These are phyloP conservation scores for Ophthalmotilapia sp. DNA, from an alignment of 2,113 vertebrate genomes.

Conservation along the genomic window DNA sequence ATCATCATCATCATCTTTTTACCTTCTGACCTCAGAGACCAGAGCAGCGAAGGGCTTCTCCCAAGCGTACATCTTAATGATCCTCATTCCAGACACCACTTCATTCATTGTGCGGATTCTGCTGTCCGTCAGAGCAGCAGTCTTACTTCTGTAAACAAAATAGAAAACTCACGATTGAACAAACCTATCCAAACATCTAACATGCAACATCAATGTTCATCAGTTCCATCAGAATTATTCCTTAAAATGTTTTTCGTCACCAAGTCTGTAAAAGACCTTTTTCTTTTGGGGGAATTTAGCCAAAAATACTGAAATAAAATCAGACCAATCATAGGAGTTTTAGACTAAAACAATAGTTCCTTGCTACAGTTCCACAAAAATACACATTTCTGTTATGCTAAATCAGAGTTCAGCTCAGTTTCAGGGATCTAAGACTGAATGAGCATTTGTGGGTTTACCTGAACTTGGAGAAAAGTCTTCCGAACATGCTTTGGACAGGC, in stretches of 20 bases:
- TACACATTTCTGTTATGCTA: background rate
- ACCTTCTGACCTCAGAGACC: constrained; percentile 82
- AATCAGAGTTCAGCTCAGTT: background rate
- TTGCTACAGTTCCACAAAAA: background rate
- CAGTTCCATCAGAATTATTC: background rate
- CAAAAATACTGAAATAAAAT: background rate
- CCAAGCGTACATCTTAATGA: constrained; percentile 99
- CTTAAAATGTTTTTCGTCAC: background rate
- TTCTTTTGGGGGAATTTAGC: background rate
- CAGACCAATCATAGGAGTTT: background rate
- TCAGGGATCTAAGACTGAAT: background rate
- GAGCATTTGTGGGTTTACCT: constrained; percentile 68
- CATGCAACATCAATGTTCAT: background rate
- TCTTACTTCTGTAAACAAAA: constrained; percentile 74
- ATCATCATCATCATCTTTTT: background rate
- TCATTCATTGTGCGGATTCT: constrained; percentile 96
- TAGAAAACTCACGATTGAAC: background rate
- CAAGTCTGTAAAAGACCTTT: background rate
- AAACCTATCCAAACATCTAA: background rate
- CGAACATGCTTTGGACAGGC: constrained; percentile 83
- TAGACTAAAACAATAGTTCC: background rate
- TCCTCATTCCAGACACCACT: constrained; percentile 90
- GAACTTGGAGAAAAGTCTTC: constrained; percentile 84
- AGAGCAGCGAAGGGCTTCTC: constrained; percentile 87
- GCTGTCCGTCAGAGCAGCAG: constrained; percentile 80